Base-by-base conservation (phyloP, 2,113 vertebrate species). In the Mungos mungo region DNA sequence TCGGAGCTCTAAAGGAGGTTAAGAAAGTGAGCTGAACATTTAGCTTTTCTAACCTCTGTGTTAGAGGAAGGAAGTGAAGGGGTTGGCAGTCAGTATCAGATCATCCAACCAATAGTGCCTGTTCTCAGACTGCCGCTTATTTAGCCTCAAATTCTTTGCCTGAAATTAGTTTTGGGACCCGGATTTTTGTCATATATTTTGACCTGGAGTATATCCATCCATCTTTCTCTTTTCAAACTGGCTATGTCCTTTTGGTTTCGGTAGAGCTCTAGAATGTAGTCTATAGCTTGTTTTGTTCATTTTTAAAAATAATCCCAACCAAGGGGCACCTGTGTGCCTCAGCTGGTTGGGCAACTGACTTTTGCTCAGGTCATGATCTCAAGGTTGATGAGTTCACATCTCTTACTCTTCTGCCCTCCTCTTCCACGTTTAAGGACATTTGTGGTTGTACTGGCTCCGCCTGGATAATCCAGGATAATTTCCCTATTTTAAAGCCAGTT, bases 131-230 rank as follows among this genome's bases (percentile, higher is more conserved):
- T 68, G 38, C 47, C 33, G 33, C 60, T 88, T 35, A 60, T 89
- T 76, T 38, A 77, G 68, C 10, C 9, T 25, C 18, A 11, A 68
- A 83, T 93, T 69, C 31, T 69, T n/a, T 93, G 76, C 88, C 57
- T 88, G 60, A 93, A 93, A 63, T 88, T 76, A 66, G 71, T 74
- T 80, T 87, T 6, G 19, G 27, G 72, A 87, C 29, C 33, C 65
- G 80, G 50, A 71, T 41, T 86, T 86, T 95, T 91, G 81, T 63
- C 84, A 31, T 18, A 87, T 74, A 66, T 88, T 82, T 96, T 38
- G 15, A 74, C 35, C 76, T 66, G 57, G 79, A 76, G 76, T 18
- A 41, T 65, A 90, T 35, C 52, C 21, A 1, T 90, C 69, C 10
- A 31, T 45, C 27, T 6, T 80, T 69, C 45, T 66, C 27, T 84